Conservation (phyloP, 2,888 invertebrate genomes). For the Eupeodes latifasciatus region DNA sequence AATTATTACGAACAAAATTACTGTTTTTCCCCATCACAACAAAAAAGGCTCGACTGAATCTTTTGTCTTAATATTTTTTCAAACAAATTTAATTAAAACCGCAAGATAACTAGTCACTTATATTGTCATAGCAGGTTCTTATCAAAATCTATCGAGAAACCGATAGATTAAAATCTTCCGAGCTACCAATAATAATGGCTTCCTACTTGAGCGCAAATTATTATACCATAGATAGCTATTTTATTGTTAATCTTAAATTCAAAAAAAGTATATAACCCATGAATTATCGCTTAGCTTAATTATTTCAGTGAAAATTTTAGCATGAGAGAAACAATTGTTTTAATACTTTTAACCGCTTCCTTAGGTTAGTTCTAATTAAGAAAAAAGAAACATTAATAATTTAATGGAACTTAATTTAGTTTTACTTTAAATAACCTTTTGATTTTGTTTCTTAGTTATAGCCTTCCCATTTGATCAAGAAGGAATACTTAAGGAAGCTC, state of each 20-base stretch:
- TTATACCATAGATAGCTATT: not conserved
- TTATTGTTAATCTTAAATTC: not conserved
- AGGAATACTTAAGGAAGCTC: not conserved
- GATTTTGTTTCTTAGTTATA: not conserved
- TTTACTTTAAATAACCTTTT: not conserved
- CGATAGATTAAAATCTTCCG: not conserved
- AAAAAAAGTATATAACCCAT: conserved; percentile 5
- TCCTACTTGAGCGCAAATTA: not conserved
- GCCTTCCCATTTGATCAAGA: conserved; percentile 5
- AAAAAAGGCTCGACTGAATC: too few species aligned
- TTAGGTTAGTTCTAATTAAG: not conserved
- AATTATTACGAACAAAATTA: too few species aligned
- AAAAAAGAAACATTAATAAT: not conserved
- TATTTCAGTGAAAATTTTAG: not conserved
- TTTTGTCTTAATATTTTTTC: too few species aligned
- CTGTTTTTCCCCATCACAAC: too few species aligned
- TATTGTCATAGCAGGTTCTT: too few species aligned
- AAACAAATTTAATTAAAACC: too few species aligned
- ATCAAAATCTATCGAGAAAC: not conserved
- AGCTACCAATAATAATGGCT: not conserved
- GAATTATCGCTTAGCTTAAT: not conserved
- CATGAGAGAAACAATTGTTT: conserved; percentile 10
- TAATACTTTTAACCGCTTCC: conserved; percentile 15
- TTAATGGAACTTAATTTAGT: not conserved
- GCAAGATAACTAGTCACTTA: too few species aligned